Evolutionary conservation across 2,888 invertebrate species (phyloP).

Genomic region (Nemotelus pantherinus): DNA sequence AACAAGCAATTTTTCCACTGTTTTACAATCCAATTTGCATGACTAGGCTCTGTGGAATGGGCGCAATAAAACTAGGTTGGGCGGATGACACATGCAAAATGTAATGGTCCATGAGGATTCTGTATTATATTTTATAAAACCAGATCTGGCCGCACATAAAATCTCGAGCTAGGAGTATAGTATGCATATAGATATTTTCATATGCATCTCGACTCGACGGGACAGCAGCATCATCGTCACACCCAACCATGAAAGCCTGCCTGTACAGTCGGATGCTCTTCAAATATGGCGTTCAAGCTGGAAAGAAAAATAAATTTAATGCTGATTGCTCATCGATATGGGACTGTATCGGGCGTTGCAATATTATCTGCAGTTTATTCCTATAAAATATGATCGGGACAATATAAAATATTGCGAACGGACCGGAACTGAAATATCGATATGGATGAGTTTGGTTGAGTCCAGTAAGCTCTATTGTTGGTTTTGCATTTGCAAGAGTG

Average conservation of each 20-base stretch:
- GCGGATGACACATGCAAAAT: constrained; percentile 20
- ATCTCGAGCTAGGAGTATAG: not conserved
- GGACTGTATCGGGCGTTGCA: not conserved
- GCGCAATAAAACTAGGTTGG: constrained; percentile 9
- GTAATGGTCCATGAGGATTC: constrained; percentile 28
- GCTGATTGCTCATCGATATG: constrained; percentile 25
- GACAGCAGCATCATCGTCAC: no score
- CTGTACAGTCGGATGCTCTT: no score
- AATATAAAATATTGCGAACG: constrained; percentile 16
- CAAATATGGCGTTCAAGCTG: not conserved
- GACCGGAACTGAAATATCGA: not conserved
- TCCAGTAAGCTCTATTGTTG: no score
- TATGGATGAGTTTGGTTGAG: not conserved
- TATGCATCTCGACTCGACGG: no score
- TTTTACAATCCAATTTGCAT: not conserved
- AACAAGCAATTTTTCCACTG: constrained; percentile 2
- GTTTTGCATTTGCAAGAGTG: no score
- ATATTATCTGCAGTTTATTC: constrained; percentile 32
- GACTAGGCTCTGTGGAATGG: not conserved
- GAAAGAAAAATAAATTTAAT: constrained; percentile 22
- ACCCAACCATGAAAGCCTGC: no score
- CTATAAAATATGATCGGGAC: constrained; percentile 12
- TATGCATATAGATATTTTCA: no score
- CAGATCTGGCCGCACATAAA: constrained; percentile 26
- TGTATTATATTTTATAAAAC: not conserved